These are phyloP conservation scores for Hexactinellida sp. DNA, from an alignment of 37 sponge, comb jelly and placozoan genomes.

Conservation along the genomic window DNA sequence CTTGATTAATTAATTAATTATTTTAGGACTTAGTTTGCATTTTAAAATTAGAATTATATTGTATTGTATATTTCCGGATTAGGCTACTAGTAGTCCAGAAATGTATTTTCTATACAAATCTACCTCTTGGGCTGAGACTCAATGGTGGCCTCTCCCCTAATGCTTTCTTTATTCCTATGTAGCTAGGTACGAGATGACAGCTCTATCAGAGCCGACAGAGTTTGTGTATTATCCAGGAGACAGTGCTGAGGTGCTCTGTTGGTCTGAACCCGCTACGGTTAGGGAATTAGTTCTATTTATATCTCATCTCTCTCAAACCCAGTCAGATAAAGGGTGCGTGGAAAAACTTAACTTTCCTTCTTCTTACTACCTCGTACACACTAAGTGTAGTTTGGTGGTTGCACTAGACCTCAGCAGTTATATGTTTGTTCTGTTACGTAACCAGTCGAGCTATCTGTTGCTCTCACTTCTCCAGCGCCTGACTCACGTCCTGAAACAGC, in stretches of 20 bases:
- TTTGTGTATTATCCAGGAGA: not conserved
- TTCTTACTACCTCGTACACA: conserved; percentile 3
- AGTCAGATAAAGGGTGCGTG: not conserved
- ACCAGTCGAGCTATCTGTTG: not conserved
- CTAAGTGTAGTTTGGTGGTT: not conserved
- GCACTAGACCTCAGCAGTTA: not conserved
- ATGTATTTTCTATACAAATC: too few relatives aligned
- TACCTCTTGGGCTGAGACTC: too few relatives aligned
- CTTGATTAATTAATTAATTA: too few relatives aligned
- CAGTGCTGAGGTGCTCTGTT: not conserved
- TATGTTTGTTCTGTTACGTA: not conserved
- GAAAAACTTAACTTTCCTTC: not conserved
- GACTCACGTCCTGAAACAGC: not conserved
- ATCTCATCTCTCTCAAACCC: not conserved
- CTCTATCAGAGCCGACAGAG: too few relatives aligned
- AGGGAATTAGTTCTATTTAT: not conserved
- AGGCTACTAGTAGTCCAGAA: too few relatives aligned
- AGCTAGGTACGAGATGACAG: too few relatives aligned
- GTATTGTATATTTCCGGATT: too few relatives aligned
- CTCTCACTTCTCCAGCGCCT: not conserved
- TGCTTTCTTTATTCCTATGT: too few relatives aligned
- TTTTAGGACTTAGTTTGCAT: too few relatives aligned
- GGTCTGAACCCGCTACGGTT: not conserved
- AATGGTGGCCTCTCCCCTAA: too few relatives aligned
- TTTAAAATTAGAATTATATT: too few relatives aligned